These are phyloP conservation scores for Dendrocincla tyrannina DNA, from an alignment of 2,797 vertebrate species.

Conservation along the genomic window DNA sequence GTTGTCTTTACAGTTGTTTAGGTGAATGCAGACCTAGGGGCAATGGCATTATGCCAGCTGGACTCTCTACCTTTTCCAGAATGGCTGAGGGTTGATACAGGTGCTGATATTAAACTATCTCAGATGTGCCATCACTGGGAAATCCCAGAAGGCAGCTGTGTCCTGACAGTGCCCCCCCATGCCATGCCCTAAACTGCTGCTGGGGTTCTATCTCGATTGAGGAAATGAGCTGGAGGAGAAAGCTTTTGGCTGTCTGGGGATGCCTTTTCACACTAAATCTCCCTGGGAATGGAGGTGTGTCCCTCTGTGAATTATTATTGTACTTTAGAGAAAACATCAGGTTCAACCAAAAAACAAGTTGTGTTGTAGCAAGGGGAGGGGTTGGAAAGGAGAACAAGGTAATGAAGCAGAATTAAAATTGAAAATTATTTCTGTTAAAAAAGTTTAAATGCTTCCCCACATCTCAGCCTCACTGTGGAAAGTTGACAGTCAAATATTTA, in stretches of 20 bases:
- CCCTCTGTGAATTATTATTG: not conserved
- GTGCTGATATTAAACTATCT: not conserved
- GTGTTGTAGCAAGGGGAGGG: not conserved
- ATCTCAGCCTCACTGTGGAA: not conserved
- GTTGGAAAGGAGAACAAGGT: not conserved
- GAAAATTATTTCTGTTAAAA: not conserved
- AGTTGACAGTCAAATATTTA: not conserved
- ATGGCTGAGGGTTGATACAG: not conserved
- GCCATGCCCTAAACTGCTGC: not conserved
- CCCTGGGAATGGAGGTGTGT: not conserved
- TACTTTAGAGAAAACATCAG: not conserved
- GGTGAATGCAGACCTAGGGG: not conserved
- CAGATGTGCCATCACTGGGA: not conserved
- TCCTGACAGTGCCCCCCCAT: not conserved
- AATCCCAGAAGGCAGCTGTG: not conserved
- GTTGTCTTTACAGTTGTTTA: not conserved
- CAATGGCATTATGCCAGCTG: not conserved
- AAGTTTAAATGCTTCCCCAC: not conserved
- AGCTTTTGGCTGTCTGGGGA: not conserved
- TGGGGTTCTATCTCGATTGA: not conserved
- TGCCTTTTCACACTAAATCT: not conserved
- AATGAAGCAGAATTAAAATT: not conserved
- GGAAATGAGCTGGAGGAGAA: not conserved
- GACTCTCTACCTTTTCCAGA: not conserved
- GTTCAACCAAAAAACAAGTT: not conserved